A percentile compares a stretch with the other conserved stretches of the same genome.
phyloP scores from a whole-genome alignment of 1,140 invertebrate genomes.

The Arion vulgaris region DNA sequence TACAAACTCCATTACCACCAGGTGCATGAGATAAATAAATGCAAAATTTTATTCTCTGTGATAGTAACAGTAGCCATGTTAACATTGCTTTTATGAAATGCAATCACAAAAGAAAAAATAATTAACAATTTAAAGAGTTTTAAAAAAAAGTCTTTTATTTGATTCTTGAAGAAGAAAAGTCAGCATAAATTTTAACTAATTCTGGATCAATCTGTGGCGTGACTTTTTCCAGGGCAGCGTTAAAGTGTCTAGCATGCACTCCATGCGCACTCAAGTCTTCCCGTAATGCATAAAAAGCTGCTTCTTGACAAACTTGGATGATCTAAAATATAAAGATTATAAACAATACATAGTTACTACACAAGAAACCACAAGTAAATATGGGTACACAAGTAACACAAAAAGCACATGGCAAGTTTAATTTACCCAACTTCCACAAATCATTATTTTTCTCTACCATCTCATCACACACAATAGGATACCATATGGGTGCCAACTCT shows the following conservation, averaged over 20 bases:
- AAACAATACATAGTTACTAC: too few species aligned
- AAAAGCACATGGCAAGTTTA: too few species aligned
- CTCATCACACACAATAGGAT: too few species aligned
- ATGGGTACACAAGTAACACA: too few species aligned
- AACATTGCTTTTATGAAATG: background rate
- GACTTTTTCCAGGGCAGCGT: constrained; percentile 79
- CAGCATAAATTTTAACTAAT: constrained; percentile 81
- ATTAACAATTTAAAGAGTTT: background rate
- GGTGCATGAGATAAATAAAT: too few species aligned
- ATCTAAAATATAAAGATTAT: constrained; percentile 73
- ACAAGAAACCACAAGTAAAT: too few species aligned
- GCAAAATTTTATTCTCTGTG: too few species aligned
- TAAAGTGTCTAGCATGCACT: constrained; percentile 80
- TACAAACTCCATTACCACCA: too few species aligned
- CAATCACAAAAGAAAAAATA: background rate
- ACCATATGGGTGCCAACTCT: too few species aligned
- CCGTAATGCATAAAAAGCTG: constrained; percentile 84
- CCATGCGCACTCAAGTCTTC: constrained; percentile 78
- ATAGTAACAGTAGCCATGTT: too few species aligned
- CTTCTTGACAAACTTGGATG: constrained; percentile 88
- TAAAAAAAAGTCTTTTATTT: background rate
- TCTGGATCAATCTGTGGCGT: constrained; percentile 81
- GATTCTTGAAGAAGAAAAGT: constrained; percentile 63
- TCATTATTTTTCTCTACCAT: too few species aligned
- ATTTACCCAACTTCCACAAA: too few species aligned